Base-by-base conservation (phyloP, 2,113 vertebrate species). In the Ochotona princeps region DNA sequence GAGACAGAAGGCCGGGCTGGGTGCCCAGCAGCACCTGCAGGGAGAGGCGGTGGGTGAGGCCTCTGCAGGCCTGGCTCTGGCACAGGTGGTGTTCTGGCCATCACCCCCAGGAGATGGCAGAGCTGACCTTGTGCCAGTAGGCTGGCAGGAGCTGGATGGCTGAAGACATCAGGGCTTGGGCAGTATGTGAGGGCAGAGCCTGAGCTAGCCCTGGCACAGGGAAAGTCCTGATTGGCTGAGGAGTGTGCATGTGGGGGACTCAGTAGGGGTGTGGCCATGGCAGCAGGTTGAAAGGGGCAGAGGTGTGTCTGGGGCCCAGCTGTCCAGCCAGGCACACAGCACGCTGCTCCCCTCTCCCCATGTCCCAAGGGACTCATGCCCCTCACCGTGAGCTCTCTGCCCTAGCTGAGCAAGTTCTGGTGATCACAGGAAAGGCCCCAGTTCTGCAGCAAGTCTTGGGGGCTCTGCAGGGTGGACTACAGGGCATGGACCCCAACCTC, bases 1-100 rank as follows among this genome's bases (percentile, higher is more conserved):
- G 35, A 82, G 69, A 75, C 72, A 69, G 57, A 84, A 80, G 65
- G 60, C 80, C 2, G 61, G 28, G 74, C 65, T 17, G 9, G 87
- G 63, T 1, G 5, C 83, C 67, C 6, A 1, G 90, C 38, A 14
- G 84, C 47, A 93, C 94, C 97, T 96, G 95, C 12, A 7, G 88
- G 94, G 85, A 92, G 60, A 95, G 63, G 66, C 32, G 32, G 75
- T 0, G 15, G 82, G 69, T 91, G 72, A 93, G 65, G 72, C 80
- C 76, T 35, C 18, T 1, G 70, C 0, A 38, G 60, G 32, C 12
- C 26, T 20, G 10, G 4, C 28, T 57, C 12, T 26, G 3, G 11
- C 23, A 54, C 2, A 14, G 26, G 5, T 30, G 84, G 54, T 57
- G 54, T 57, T 18, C 54, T 17, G 54, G 54, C 54, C 8, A 20